Conservation (phyloP, 2,113 vertebrate species). For the Callaeas wilsoni region DNA sequence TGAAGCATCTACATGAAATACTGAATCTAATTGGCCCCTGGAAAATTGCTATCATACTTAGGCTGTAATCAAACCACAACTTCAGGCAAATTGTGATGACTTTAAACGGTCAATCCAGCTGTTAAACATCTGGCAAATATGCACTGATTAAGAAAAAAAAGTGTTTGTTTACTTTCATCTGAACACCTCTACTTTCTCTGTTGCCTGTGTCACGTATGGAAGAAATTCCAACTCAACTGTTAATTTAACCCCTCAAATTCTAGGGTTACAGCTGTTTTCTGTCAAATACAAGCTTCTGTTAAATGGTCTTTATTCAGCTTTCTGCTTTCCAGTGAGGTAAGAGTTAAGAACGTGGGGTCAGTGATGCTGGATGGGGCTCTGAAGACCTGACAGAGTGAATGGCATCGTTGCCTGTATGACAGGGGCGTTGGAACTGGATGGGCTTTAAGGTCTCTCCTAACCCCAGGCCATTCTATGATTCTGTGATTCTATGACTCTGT, state of each 20-base stretch:
- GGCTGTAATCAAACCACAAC: slow-evolving; percentile 13
- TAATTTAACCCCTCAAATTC: neutral
- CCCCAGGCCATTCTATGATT: neutral
- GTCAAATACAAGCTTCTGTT: neutral
- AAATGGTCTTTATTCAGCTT: neutral
- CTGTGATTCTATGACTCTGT: neutral
- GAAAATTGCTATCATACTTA: neutral
- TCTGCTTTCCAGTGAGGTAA: neutral
- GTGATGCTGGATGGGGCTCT: neutral
- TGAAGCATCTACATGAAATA: neutral
- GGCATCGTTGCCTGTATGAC: neutral
- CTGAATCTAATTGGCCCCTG: neutral
- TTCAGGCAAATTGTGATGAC: slow-evolving; percentile 16
- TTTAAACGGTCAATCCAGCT: neutral
- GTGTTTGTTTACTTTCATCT: neutral
- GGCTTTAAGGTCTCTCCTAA: neutral
- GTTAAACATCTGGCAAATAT: neutral
- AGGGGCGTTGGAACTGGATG: neutral
- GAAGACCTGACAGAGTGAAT: neutral
- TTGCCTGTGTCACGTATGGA: neutral
- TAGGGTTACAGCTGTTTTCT: neutral
- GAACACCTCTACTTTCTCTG: neutral
- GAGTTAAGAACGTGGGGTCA: neutral
- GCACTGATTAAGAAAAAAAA: neutral
- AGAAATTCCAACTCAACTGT: neutral